Percentiles rank a stretch among this genome's conserved stretches.
Conservation (phyloP, 2,113 vertebrate species). For the Vulpes vulpes region DNA sequence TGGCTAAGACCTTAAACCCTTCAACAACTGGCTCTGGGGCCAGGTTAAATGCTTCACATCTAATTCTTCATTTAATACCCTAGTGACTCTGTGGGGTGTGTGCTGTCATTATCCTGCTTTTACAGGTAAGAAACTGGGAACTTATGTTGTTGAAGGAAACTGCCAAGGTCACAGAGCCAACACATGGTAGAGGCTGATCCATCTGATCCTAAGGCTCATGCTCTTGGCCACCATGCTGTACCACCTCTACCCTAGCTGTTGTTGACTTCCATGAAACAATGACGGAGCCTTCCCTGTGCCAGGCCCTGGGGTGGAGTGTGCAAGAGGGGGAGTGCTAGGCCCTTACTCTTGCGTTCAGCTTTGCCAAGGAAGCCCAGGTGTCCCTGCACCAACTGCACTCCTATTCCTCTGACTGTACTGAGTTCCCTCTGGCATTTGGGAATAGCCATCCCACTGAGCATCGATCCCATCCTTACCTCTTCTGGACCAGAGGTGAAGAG, state of each 20-base stretch:
- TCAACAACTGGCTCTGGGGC: not conserved
- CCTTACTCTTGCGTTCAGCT: not conserved
- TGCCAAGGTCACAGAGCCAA: not conserved
- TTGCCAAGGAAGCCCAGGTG: not conserved
- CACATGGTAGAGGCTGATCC: not conserved
- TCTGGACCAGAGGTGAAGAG: not conserved
- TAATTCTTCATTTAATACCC: not conserved
- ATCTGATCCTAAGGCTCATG: not conserved
- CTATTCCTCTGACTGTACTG: not conserved
- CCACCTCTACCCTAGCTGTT: not conserved
- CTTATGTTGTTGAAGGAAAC: not conserved
- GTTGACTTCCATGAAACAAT: not conserved
- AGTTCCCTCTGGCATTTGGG: not conserved
- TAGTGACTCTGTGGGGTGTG: not conserved
- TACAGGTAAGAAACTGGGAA: not conserved
- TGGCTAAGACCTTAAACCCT: not conserved
- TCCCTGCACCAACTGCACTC: not conserved
- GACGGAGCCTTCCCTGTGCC: not conserved
- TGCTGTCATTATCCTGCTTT: not conserved
- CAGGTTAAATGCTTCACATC: not conserved
- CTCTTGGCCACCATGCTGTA: accelerated
- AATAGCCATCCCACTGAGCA: not conserved
- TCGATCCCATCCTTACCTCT: no score
- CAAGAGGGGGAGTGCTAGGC: not conserved
- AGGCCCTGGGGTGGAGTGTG: not conserved